Evolutionary conservation across 2,888 invertebrate genomes (phyloP).

Genomic region (Meghimatium bilineatum): DNA sequence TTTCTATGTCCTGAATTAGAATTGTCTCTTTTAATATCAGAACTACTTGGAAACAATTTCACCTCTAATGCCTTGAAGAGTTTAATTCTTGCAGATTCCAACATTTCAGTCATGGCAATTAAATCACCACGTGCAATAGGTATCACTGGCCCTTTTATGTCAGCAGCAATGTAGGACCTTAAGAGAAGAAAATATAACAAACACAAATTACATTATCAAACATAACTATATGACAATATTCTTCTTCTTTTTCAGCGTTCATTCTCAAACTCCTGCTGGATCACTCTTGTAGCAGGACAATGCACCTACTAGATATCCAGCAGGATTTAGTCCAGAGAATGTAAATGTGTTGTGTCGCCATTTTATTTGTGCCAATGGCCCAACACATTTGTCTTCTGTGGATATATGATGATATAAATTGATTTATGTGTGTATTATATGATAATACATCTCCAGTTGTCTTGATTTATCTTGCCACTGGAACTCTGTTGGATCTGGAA

Average conservation of each 20-base stretch:
- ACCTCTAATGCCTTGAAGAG: constrained; percentile 73
- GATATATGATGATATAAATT: background rate
- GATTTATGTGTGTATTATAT: no score
- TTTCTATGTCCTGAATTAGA: background rate
- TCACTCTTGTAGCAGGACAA: no score
- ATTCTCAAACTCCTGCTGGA: no score
- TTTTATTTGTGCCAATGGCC: no score
- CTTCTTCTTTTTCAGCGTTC: no score
- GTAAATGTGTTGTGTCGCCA: no score
- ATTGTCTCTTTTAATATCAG: background rate
- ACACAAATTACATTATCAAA: background rate
- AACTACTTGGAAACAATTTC: background rate
- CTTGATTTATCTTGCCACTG: no score
- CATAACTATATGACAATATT: background rate
- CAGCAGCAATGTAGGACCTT: constrained; percentile 63
- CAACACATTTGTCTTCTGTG: no score
- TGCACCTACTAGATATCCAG: no score
- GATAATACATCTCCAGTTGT: no score
- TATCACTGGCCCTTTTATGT: constrained; percentile 64
- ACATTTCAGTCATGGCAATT: constrained; percentile 67
- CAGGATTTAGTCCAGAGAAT: no score
- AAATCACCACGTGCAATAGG: constrained; percentile 65
- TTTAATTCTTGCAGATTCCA: constrained; percentile 73
- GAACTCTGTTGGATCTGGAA: no score
- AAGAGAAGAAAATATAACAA: background rate